Percentiles rank a stretch among this genome's conserved stretches.
Conservation (phyloP, 2,888 invertebrate species). For the Trachelus tabidus region DNA sequence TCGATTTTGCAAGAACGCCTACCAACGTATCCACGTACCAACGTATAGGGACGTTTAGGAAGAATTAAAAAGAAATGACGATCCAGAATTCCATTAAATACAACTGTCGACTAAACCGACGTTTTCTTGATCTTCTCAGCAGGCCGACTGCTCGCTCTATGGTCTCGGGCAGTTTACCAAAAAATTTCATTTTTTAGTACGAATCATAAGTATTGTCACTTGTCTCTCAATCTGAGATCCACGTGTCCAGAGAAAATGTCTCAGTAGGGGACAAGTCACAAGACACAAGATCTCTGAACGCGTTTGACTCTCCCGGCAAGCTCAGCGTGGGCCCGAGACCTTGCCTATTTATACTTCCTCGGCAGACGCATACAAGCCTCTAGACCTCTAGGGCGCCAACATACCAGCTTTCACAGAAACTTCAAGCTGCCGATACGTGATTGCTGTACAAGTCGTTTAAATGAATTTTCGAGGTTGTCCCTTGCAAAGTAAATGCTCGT, state of each 20-base stretch:
- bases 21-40: neutral
- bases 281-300: constrained; percentile 24
- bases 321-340: constrained; percentile 54
- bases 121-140: neutral
- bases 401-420: neutral
- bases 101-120: neutral
- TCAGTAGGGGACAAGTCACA: constrained; percentile 38
- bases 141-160: neutral
- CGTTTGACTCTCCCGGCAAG: constrained; percentile 43
- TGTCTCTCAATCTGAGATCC: neutral
- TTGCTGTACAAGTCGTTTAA: neutral
- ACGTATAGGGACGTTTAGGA: neutral
- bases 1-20: neutral
- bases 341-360: constrained; percentile 58
- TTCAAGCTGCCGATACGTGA: neutral
- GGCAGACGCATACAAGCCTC: constrained; percentile 13
- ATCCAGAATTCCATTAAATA: neutral
- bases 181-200: neutral
- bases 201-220: neutral
- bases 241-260: constrained; percentile 17
- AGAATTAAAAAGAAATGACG: neutral
- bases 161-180: neutral
- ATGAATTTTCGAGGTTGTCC: neutral
- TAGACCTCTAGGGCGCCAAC: neutral
- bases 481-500: neutral